Evolutionary conservation across 2,113 vertebrate genomes (phyloP).

Genomic region (Perca fluviatilis): DNA sequence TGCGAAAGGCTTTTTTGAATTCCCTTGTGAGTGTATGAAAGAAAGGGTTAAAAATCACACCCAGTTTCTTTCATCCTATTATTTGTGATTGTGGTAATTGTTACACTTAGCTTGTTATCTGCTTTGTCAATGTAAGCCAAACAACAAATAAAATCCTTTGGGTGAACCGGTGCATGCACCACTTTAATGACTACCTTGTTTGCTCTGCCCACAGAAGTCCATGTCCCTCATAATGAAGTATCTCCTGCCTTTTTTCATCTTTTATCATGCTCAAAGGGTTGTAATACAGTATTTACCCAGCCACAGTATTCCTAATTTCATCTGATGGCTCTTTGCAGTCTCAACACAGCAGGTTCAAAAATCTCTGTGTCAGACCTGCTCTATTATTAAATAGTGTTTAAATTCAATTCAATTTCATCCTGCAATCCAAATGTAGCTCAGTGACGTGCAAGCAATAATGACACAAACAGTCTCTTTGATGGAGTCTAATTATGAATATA

Average conservation of each 20-base stretch:
- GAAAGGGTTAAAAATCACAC: slow-evolving; percentile 10
- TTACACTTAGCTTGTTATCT: slow-evolving; percentile 27
- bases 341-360: slow-evolving; percentile 4
- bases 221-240: slow-evolving; percentile 27
- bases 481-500: slow-evolving; percentile 20
- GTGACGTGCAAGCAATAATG: slow-evolving; percentile 25
- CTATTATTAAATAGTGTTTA: slow-evolving; percentile 2
- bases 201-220: slow-evolving; percentile 14
- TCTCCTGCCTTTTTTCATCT: slow-evolving; percentile 38
- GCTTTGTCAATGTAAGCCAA: slow-evolving; percentile 16
- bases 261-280: slow-evolving; percentile 21
- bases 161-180: slow-evolving; percentile 17
- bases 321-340: slow-evolving; percentile 13
- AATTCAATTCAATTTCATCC: slow-evolving; percentile 8
- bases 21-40: neutral
- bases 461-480: slow-evolving; percentile 25
- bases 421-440: slow-evolving; percentile 1
- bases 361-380: slow-evolving; percentile 20
- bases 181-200: slow-evolving; percentile 52
- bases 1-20: neutral
- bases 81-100: slow-evolving; percentile 23
- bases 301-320: neutral
- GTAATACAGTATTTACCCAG: slow-evolving; percentile 17
- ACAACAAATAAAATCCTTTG: slow-evolving; percentile 21
- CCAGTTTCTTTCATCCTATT: neutral